Evolutionary conservation across 2,797 vertebrate species (phyloP), one percentile per base, ranked within the genome.

Genomic region (Bradypodion ventrale): DNA sequence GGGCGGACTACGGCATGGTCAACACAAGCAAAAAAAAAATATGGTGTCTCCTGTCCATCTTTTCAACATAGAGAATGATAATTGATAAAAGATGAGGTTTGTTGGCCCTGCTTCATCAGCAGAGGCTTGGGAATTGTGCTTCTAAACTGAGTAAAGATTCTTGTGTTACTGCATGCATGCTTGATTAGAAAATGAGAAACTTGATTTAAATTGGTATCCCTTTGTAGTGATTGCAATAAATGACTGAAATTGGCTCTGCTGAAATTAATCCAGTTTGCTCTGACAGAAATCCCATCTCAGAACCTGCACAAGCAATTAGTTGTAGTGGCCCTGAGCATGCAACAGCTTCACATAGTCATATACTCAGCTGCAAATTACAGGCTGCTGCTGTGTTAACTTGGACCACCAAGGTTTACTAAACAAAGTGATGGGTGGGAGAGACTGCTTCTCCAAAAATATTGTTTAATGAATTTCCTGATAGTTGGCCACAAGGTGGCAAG

Each of bases 401-500:
- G 13, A 81, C n/a, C 21, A 16, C 25, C 35, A 81, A 81, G 25
- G 78, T 81, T 85, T 76, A 85, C 52, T 70, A 76, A 85, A 81
- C 44, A 81, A 65, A 59, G 62, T 8, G n/a, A 49, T 60, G 77
- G 59, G 76, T 63, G 76, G n/a, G 59, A 62, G 76, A 65, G 40
- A 12, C 1, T 32, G 49, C 70, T 52, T 81, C 52, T 80, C 52
- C 63, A 85, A 49, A 74, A 75, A 81, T 42, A 76, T 29, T 46
- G 23, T 59, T 74, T n/a, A 32, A 46, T 46, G 42, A 76, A 23
- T 25, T 15, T 69, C 3, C n/a, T 16, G n/a, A 63, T 10, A 42
- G 29, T 60, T 68, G 83, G 29, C 15, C 12, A 66, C 16, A 68
- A 37, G 92, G 94, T 95, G 95, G 95, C 94, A 96, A 90, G 85